A percentile compares a stretch with the other conserved stretches of the same genome.
These are phyloP conservation scores for Bolinopsis microptera DNA, from an alignment of 37 sponge, comb jelly and placozoan species.

Conservation along the genomic window DNA sequence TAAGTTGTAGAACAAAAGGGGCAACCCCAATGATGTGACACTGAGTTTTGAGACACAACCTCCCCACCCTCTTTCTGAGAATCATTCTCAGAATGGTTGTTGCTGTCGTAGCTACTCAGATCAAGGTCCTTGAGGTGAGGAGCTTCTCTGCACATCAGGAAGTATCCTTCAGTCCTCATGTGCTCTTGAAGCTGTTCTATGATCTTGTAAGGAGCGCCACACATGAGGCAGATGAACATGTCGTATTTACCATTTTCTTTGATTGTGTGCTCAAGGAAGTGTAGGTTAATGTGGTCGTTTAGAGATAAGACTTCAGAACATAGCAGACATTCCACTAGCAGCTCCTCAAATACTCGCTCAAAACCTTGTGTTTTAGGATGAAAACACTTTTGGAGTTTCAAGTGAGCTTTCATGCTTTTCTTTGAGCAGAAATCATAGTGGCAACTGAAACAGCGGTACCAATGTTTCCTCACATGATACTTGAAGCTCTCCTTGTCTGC, in stretches of 20 bases:
- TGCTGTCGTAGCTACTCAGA: not conserved
- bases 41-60: not conserved
- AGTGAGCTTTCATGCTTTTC: slow-evolving; percentile 38
- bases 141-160: not conserved
- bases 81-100: not conserved
- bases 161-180: slow-evolving; percentile 21
- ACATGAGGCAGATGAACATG: slow-evolving; percentile 18
- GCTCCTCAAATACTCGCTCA: not conserved
- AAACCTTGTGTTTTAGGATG: slow-evolving; percentile 14
- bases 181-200: slow-evolving; percentile 23
- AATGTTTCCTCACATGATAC: slow-evolving; percentile 47
- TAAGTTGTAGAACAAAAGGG: slow-evolving; percentile 4
- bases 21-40: not conserved
- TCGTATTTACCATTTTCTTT: slow-evolving; percentile 52
- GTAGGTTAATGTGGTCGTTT: slow-evolving; percentile 8
- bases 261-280: not conserved
- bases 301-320: not conserved
- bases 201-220: slow-evolving; percentile 43
- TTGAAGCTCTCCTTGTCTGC: slow-evolving; percentile 37
- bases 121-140: slow-evolving; percentile 6
- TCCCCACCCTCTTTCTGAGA: not conserved
- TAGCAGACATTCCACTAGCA: not conserved
- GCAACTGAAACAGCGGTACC: slow-evolving; percentile 40
- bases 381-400: slow-evolving; percentile 28
- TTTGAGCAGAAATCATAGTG: slow-evolving; percentile 41